phyloP scores from a whole-genome alignment of 2,888 invertebrate species.

The Athalia rosae region DNA sequence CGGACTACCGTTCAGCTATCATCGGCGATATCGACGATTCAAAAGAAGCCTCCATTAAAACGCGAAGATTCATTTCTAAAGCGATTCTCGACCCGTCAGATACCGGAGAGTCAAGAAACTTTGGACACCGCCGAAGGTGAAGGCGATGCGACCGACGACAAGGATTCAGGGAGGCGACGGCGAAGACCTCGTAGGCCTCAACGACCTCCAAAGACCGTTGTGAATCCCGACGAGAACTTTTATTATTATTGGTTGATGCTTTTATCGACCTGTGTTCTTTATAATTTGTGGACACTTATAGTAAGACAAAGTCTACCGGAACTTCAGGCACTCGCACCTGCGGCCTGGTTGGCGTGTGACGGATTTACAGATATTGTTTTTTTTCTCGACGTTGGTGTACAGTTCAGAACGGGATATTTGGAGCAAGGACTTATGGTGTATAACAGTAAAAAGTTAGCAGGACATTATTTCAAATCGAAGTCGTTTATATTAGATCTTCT shows the following conservation, averaged over 20 bases:
- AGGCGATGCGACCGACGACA: slow-evolving; percentile 75
- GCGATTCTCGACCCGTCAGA: slow-evolving; percentile 94
- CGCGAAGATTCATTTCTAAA: slow-evolving; percentile 95
- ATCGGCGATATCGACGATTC: slow-evolving; percentile 85
- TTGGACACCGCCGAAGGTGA: slow-evolving; percentile 84
- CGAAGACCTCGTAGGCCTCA: slow-evolving; percentile 81
- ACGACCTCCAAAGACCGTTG: slow-evolving; percentile 86
- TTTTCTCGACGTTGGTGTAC: slow-evolving; percentile 91
- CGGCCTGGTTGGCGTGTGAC: slow-evolving; percentile 89
- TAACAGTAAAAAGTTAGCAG: slow-evolving; percentile 91
- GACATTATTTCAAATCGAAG: slow-evolving; percentile 90
- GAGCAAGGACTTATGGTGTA: slow-evolving; percentile 97
- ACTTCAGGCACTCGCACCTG: slow-evolving; percentile 83
- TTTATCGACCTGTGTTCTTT: slow-evolving; percentile 91
- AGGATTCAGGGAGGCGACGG: slow-evolving; percentile 76
- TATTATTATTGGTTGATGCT: slow-evolving; percentile 97
- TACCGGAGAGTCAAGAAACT: slow-evolving; percentile 89
- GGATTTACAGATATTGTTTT: slow-evolving; percentile 91
- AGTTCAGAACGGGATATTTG: slow-evolving; percentile 94
- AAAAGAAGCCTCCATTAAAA: slow-evolving; percentile 92
- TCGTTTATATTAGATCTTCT: slow-evolving; percentile 90
- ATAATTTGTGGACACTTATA: slow-evolving; percentile 96
- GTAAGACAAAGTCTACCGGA: slow-evolving; percentile 96
- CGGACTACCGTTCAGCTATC: slow-evolving; percentile 95
- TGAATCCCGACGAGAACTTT: slow-evolving; percentile 96